These are phyloP conservation scores for Paradoxurus hermaphroditus DNA, from an alignment of 2,113 vertebrate genomes.

Conservation along the genomic window DNA sequence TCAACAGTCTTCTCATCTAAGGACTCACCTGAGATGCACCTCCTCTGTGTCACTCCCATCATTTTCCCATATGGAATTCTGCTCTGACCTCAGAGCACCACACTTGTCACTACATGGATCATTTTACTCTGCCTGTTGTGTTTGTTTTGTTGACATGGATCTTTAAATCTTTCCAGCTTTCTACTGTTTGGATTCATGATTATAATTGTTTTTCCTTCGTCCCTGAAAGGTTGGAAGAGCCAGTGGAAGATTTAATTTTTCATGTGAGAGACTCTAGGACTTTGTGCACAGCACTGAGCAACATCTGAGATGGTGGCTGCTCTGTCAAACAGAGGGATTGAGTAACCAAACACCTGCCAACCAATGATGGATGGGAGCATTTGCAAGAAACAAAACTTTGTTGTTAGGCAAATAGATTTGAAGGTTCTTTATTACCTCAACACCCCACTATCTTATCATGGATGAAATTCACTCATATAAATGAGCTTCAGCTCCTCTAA, in stretches of 20 bases:
- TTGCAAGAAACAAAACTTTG: not conserved
- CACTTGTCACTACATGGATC: rapidly evolving
- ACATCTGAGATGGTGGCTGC: not conserved
- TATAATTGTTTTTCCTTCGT: too few relatives aligned
- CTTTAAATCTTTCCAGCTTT: not conserved
- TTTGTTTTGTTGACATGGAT: not conserved
- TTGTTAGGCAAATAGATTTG: too few relatives aligned
- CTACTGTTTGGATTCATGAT: not conserved
- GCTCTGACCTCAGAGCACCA: rapidly evolving
- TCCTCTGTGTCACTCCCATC: rapidly evolving
- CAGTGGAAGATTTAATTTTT: not conserved
- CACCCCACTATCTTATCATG: not conserved
- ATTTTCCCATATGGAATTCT: rapidly evolving
- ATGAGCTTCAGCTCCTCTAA: not conserved
- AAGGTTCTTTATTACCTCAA: not conserved
- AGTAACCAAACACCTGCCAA: not conserved
- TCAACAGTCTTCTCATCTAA: not conserved
- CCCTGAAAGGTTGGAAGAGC: too few relatives aligned
- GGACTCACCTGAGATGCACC: rapidly evolving
- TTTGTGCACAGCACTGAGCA: not conserved
- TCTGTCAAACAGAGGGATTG: not conserved
- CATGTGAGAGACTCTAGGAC: not conserved
- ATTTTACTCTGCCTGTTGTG: rapidly evolving
- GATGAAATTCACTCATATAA: not conserved
- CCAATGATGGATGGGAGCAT: not conserved